Percentiles rank a stretch among this genome's conserved stretches.
Conservation (phyloP, 2,797 vertebrate species). For the Alectoris magna region DNA sequence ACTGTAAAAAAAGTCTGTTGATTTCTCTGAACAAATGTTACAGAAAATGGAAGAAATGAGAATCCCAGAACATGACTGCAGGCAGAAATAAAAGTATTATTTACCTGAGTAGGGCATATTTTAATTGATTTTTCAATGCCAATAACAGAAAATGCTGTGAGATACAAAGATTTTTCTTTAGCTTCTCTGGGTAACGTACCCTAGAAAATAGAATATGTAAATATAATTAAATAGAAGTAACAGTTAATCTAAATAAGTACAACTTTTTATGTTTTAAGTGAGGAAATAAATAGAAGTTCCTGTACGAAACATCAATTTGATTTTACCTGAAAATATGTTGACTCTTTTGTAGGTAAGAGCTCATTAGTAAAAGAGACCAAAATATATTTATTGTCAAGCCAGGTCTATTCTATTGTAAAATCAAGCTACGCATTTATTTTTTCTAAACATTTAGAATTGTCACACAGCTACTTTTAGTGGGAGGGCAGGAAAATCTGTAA, state of each 20-base stretch:
- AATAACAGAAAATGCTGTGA: constrained; percentile 90
- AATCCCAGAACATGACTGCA: fast-evolving
- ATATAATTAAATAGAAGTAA: not conserved
- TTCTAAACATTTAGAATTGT: not conserved
- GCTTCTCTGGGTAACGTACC: constrained; percentile 70
- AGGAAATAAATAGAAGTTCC: not conserved
- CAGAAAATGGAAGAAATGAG: not conserved
- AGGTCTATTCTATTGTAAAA: not conserved
- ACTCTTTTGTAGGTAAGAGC: not conserved
- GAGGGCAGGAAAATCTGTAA: not conserved
- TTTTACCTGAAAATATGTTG: not conserved
- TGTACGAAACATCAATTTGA: not conserved
- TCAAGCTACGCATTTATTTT: not conserved
- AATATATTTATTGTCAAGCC: not conserved
- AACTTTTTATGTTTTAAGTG: not conserved
- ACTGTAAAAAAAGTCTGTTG: not conserved
- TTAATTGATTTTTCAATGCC: constrained; percentile 81
- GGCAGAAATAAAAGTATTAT: not conserved
- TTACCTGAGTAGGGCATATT: constrained; percentile 80
- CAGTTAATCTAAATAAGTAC: not conserved
- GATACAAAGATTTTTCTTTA: constrained; percentile 81
- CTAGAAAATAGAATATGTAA: constrained; percentile 55
- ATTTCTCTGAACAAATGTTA: not conserved
- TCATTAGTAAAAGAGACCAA: not conserved
- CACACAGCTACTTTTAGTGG: not conserved